phyloP scores from a whole-genome alignment of 2,888 invertebrate species.

The Catocala fraxini region DNA sequence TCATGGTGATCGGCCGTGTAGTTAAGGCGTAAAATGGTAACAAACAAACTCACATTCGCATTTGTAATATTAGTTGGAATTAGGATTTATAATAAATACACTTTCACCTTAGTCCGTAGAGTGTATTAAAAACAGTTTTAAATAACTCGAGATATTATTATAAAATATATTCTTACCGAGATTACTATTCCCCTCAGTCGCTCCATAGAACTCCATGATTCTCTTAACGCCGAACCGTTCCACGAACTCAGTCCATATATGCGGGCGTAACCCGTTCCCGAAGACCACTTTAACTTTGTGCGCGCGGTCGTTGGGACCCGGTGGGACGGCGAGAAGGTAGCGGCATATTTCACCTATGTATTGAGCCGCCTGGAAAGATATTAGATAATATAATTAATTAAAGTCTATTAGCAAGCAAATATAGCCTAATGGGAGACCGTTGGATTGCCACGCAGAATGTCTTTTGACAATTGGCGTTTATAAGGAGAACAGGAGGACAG shows the following conservation, averaged over 20 bases:
- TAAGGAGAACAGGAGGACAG: too few species aligned
- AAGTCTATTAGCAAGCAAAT: too few species aligned
- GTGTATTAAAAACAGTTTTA: too few species aligned
- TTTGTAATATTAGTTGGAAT: too few species aligned
- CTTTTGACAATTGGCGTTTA: too few species aligned
- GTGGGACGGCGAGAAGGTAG: constrained; percentile 92
- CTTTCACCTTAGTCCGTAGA: too few species aligned
- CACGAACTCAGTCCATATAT: constrained; percentile 97
- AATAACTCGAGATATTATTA: background rate
- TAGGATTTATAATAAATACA: too few species aligned
- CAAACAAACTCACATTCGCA: too few species aligned
- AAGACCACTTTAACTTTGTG: constrained; percentile 93
- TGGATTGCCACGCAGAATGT: too few species aligned
- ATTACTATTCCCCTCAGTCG: constrained; percentile 98
- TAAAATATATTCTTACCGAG: constrained; percentile 86
- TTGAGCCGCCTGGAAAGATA: constrained; percentile 89
- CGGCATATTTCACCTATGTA: constrained; percentile 97
- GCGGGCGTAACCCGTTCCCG: constrained; percentile 97
- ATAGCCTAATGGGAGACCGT: too few species aligned
- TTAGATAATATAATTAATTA: background rate
- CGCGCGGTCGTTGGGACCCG: constrained; percentile 87
- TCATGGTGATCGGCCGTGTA: too few species aligned
- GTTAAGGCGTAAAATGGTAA: too few species aligned
- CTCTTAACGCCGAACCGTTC: constrained; percentile 90
- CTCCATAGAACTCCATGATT: constrained; percentile 97